phyloP scores from a whole-genome alignment of 1,140 invertebrate species.

The Drosophila repletoides region DNA sequence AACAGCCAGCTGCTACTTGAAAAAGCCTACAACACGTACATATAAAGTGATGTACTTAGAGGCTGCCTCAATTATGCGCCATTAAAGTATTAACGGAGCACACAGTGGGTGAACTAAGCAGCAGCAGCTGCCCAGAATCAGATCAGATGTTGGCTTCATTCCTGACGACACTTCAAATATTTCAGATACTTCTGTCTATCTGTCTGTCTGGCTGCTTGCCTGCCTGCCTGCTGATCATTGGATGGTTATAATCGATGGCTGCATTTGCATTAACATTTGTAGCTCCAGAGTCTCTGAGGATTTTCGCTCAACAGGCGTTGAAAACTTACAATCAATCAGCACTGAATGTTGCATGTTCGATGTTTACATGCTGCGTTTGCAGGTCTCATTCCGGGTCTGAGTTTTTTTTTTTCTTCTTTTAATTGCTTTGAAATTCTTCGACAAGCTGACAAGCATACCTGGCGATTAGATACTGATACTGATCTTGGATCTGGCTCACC shows the following conservation, averaged over 20 bases:
- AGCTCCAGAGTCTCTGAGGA: constrained; percentile 18
- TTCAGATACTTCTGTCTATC: not conserved
- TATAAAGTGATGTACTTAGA: constrained; percentile 57
- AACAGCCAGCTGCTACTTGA: constrained; percentile 40
- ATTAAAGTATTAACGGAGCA: constrained; percentile 66
- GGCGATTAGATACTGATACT: constrained; percentile 46
- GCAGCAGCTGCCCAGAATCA: constrained; percentile 9
- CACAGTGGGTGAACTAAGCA: constrained; percentile 49
- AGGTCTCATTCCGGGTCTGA: not conserved
- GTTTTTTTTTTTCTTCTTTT: too few species aligned
- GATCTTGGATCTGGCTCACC: constrained; percentile 42
- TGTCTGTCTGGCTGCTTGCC: not conserved
- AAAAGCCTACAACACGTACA: constrained; percentile 5
- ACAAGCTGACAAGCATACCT: constrained; percentile 38
- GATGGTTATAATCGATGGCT: constrained; percentile 24
- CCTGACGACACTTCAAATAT: constrained; percentile 26
- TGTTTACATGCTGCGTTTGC: constrained; percentile 12
- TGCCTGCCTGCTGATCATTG: not conserved
- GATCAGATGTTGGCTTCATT: constrained; percentile 2
- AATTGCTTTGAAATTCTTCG: constrained; percentile 66
- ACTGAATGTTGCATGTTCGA: too few species aligned
- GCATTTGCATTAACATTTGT: constrained; percentile 28
- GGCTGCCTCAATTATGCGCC: constrained; percentile 28
- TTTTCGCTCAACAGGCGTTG: constrained; percentile 29
- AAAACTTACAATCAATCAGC: constrained; percentile 57